Conservation (phyloP, 2,113 vertebrate genomes). For the Dendropsophus ebraccatus region DNA sequence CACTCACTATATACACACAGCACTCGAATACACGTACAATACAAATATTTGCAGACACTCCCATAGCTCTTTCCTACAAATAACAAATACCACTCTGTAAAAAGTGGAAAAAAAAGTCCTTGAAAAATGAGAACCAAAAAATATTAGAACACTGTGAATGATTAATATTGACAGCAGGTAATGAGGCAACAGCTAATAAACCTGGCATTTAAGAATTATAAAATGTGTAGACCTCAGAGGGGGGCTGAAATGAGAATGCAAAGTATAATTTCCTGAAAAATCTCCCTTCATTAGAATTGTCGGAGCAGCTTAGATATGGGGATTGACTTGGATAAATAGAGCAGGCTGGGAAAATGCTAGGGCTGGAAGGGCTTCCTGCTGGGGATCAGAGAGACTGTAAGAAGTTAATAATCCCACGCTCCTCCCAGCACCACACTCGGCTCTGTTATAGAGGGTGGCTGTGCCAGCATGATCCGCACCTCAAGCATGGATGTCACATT, state of each 20-base stretch:
- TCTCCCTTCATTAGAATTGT: constrained; percentile 41
- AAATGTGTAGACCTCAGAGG: constrained; percentile 36
- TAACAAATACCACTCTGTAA: background rate
- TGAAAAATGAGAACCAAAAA: constrained; percentile 11
- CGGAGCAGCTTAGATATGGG: constrained; percentile 51
- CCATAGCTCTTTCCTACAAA: background rate
- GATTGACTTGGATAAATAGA: constrained; percentile 54
- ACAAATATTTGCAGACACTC: background rate
- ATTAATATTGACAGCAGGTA: constrained; percentile 27
- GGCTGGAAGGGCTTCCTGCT: constrained; percentile 41
- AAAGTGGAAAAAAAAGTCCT: constrained; percentile 5
- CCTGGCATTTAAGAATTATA: constrained; percentile 40
- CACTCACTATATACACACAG: no score
- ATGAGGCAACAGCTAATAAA: constrained; percentile 43
- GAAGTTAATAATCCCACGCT: constrained; percentile 48
- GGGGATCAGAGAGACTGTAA: constrained; percentile 43
- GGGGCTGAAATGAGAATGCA: constrained; percentile 30
- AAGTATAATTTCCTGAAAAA: constrained; percentile 55
- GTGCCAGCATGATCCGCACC: background rate
- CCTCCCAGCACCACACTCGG: constrained; percentile 17
- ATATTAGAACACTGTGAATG: background rate
- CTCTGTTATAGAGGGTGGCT: constrained; percentile 29
- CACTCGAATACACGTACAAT: no score
- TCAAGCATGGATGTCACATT: constrained; percentile 22
- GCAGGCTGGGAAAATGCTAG: constrained; percentile 49